Conservation (phyloP, 2,888 invertebrate species). For the Oxystoma pomonae region DNA sequence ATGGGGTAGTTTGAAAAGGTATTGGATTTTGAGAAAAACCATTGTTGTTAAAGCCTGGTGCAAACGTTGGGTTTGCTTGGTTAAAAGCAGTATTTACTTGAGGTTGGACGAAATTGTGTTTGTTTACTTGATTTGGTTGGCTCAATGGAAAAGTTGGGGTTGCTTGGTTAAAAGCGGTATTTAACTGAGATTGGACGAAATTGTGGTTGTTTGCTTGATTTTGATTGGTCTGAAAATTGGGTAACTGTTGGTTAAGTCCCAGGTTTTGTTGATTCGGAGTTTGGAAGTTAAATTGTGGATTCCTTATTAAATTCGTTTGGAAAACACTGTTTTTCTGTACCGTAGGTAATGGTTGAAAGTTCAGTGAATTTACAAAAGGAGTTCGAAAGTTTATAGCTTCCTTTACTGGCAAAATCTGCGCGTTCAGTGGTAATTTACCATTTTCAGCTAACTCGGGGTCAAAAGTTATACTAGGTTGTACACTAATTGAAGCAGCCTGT, state of each 20-base stretch:
- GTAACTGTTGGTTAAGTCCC: not conserved
- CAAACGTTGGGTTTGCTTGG: not conserved
- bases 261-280: not conserved
- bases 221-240: constrained; percentile 3
- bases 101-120: not conserved
- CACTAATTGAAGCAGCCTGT: constrained; percentile 41
- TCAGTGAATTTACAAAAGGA: not conserved
- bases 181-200: not conserved
- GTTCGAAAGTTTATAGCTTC: constrained; percentile 38
- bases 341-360: not conserved
- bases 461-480: constrained; percentile 53
- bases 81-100: too few species aligned
- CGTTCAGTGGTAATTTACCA: constrained; percentile 42
- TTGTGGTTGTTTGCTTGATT: not conserved
- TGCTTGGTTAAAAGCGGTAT: too few species aligned
- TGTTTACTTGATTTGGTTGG: constrained; percentile 3
- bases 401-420: constrained; percentile 43
- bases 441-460: constrained; percentile 35
- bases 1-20: not conserved
- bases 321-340: not conserved
- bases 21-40: too few species aligned
- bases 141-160: not conserved
- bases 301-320: not conserved
- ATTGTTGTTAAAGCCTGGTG: too few species aligned
- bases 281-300: not conserved